phyloP scores from a whole-genome alignment of 2,797 vertebrate genomes.

The Peromyscus aztecus region DNA sequence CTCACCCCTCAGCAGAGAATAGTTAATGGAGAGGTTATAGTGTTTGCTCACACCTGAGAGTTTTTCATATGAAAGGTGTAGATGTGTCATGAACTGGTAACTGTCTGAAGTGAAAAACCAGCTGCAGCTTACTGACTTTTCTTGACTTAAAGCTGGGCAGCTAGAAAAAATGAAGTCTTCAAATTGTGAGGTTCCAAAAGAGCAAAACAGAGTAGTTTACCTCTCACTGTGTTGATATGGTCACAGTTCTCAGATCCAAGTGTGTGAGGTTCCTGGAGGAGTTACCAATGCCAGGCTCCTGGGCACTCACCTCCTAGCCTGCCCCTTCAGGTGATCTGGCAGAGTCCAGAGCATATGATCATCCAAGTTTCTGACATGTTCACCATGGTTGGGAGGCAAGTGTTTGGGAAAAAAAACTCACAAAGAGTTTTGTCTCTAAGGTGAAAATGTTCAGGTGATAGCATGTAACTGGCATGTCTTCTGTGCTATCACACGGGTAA shows the following conservation, averaged over 20 bases:
- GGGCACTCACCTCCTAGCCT: background rate
- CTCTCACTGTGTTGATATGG: background rate
- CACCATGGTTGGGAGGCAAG: background rate
- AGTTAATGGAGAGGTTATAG: too few relatives aligned
- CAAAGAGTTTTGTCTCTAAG: background rate
- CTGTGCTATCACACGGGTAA: background rate
- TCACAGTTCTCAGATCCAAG: background rate
- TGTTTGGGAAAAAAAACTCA: background rate
- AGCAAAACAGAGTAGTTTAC: background rate
- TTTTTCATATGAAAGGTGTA: too few relatives aligned
- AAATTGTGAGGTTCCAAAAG: background rate
- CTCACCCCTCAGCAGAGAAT: too few relatives aligned
- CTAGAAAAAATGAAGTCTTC: slow-evolving; percentile 36
- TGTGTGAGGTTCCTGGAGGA: background rate
- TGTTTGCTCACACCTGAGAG: too few relatives aligned
- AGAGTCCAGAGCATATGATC: background rate
- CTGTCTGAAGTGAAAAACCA: too few relatives aligned
- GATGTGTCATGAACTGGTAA: too few relatives aligned
- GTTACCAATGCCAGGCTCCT: background rate
- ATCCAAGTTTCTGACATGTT: background rate
- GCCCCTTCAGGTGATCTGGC: background rate
- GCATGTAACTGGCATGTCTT: background rate
- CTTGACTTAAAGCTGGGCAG: background rate
- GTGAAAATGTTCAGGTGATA: background rate
- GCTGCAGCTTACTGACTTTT: too few relatives aligned